Evolutionary conservation across 2,888 invertebrate genomes (phyloP).

Genomic region (Caenorhabditis uteleia): DNA sequence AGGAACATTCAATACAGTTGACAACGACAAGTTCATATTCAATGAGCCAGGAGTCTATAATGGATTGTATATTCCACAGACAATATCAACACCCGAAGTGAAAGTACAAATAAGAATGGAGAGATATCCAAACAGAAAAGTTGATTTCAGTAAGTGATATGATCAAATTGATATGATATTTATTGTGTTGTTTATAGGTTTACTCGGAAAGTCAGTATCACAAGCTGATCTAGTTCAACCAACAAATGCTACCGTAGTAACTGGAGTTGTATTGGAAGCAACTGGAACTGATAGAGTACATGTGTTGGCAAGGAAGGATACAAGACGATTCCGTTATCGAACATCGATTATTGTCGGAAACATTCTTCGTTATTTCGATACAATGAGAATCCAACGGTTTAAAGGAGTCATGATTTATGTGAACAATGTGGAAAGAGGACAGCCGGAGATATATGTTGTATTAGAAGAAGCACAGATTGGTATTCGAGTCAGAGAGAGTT

Average conservation of each 20-base stretch:
- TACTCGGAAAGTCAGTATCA: constrained; percentile 62
- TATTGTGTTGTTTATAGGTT: constrained; percentile 41
- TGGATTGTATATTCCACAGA: constrained; percentile 74
- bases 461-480: constrained; percentile 68
- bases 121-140: constrained; percentile 65
- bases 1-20: constrained; percentile 91
- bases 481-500: constrained; percentile 65
- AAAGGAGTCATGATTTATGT: constrained; percentile 67
- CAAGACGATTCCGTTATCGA: constrained; percentile 53
- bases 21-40: constrained; percentile 87
- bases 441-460: constrained; percentile 68
- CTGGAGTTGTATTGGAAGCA: constrained; percentile 66
- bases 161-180: too few relatives aligned
- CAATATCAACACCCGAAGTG: constrained; percentile 61
- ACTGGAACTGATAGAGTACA: constrained; percentile 64
- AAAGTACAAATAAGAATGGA: constrained; percentile 67
- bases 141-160: constrained; percentile 66
- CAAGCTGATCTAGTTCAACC: constrained; percentile 68
- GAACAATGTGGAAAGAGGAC: constrained; percentile 67
- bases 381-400: constrained; percentile 66
- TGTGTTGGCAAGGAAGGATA: constrained; percentile 55
- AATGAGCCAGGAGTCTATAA: constrained; percentile 93
- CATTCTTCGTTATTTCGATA: constrained; percentile 67
- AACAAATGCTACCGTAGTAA: constrained; percentile 66
- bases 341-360: constrained; percentile 68